Evolutionary conservation across 2,888 invertebrate species (phyloP).

Genomic region (Andrena trimmerana): DNA sequence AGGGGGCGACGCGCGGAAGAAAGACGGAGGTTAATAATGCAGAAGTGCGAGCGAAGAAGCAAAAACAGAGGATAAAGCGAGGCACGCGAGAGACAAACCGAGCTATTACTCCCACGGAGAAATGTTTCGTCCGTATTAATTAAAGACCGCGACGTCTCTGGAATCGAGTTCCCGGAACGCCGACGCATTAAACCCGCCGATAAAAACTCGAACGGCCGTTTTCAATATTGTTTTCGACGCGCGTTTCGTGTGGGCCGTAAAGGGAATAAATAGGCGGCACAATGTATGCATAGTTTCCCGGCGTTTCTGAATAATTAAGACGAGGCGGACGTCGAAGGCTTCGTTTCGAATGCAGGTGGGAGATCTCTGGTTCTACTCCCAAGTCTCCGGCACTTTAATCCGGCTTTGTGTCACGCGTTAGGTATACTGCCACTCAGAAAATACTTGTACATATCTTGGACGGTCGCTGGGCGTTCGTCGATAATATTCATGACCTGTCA

Average conservation of each 20-base stretch:
- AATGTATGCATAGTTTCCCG: slow-evolving; percentile 36
- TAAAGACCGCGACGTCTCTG: slow-evolving; percentile 23
- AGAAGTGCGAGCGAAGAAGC: slow-evolving; percentile 29
- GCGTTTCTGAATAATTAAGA: slow-evolving; percentile 66
- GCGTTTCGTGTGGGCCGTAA: neutral
- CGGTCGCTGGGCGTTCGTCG: slow-evolving; percentile 36
- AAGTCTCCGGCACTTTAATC: slow-evolving; percentile 60
- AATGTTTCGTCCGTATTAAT: slow-evolving; percentile 48
- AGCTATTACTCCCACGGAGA: slow-evolving; percentile 34
- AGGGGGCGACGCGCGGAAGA: neutral
- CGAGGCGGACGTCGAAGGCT: slow-evolving; percentile 35
- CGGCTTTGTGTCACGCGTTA: slow-evolving; percentile 70
- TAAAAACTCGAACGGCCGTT: neutral
- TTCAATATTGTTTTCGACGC: slow-evolving; percentile 10
- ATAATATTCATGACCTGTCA: slow-evolving; percentile 67
- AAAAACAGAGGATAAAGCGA: slow-evolving; percentile 21
- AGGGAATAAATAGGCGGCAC: slow-evolving; percentile 15
- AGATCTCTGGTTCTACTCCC: slow-evolving; percentile 43
- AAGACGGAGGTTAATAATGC: slow-evolving; percentile 58
- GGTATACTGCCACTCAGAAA: slow-evolving; percentile 58
- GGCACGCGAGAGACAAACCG: slow-evolving; percentile 29
- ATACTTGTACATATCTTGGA: slow-evolving; percentile 57
- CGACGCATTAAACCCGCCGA: slow-evolving; percentile 4
- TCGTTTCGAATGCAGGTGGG: slow-evolving; percentile 19
- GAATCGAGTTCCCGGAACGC: slow-evolving; percentile 32